Base-by-base conservation (phyloP, 2,888 invertebrate genomes). In the Rotaria sp. region DNA sequence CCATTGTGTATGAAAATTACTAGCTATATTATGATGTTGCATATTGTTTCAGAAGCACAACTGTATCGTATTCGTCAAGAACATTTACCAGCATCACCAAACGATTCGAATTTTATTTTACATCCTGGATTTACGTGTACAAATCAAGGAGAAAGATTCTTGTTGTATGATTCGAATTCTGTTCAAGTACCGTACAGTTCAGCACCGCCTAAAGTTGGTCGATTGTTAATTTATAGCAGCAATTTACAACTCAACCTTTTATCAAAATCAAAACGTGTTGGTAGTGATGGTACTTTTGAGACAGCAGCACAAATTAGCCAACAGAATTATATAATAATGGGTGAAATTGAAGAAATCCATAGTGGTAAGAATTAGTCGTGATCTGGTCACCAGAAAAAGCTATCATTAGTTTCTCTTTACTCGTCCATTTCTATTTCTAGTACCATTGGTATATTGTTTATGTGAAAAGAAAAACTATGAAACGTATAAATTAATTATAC, bases 341-440 rank as follows among this genome's bases (percentile, higher is more conserved):
- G 24, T 24, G 55, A 55, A 24, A 2, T 13, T 24, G 24, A 55
- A 55, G 55, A 55, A 55, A 26, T 1, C 3, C 26, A 57, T 0
- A 24, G 1, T 57, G 57, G 57, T 57, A n/a, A 26, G n/a, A n/a
- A n/a, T n/a, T 8, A 4, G 5, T n/a, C 26, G 11, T 1, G 24
- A 57, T 52, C 24, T 57, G n/a, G 26, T 57, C 1, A n/a, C 26
- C n/a, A 26, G 26, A 15, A 57, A 11, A 57, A 26, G 26, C 26
- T n/a, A 24, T 57, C n/a, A 1, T 1, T 5, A n/a, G 26, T 5
- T 1, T 2, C 5, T n/a, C 11, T 10, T n/a, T 24, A 2, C n/a
- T 0, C n/a, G 41, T 41, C 3, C 8, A n/a, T 57, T n/a, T 57
- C 8, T 26, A 10, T 57, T 57, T 57, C 10, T 5, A 57, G 55